A percentile compares a stretch with the other conserved stretches of the same genome.
Conservation (phyloP, 2,797 vertebrate genomes). For the Pelobates cultripes region DNA sequence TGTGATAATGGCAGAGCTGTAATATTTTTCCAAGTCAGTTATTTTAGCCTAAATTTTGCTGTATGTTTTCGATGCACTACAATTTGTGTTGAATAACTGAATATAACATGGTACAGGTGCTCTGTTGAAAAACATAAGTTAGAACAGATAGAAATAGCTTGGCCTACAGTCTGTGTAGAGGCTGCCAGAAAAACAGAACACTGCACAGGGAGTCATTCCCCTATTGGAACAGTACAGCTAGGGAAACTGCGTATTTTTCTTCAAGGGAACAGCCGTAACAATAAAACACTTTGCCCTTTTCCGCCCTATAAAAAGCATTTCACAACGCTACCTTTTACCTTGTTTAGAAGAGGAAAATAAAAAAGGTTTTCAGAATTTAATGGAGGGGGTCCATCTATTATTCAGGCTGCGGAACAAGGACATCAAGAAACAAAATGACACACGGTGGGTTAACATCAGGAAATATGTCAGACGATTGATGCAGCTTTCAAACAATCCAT, state of each 20-base stretch:
- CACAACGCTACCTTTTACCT: slow-evolving; percentile 15
- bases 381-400: slow-evolving; percentile 30
- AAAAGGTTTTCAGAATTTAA: slow-evolving; percentile 29
- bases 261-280: slow-evolving; percentile 44
- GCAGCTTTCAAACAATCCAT: background rate
- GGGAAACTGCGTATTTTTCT: slow-evolving; percentile 48
- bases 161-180: no score
- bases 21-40: no score
- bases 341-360: slow-evolving; percentile 23
- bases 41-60: no score
- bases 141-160: no score
- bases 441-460: background rate
- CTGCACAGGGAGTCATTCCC: slow-evolving; percentile 49
- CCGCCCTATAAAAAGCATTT: slow-evolving; percentile 45
- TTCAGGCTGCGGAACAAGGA: slow-evolving; percentile 13
- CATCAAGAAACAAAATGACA: background rate
- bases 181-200: background rate
- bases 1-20: no score
- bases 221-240: slow-evolving; percentile 43
- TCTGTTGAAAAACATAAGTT: no score
- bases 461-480: background rate
- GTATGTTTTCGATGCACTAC: no score
- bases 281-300: slow-evolving; percentile 54
- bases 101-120: no score
- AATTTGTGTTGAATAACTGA: no score